These are phyloP conservation scores for Paelopatides confundens DNA, from an alignment of 53 echinoderm and acorn worm genomes.

Conservation along the genomic window DNA sequence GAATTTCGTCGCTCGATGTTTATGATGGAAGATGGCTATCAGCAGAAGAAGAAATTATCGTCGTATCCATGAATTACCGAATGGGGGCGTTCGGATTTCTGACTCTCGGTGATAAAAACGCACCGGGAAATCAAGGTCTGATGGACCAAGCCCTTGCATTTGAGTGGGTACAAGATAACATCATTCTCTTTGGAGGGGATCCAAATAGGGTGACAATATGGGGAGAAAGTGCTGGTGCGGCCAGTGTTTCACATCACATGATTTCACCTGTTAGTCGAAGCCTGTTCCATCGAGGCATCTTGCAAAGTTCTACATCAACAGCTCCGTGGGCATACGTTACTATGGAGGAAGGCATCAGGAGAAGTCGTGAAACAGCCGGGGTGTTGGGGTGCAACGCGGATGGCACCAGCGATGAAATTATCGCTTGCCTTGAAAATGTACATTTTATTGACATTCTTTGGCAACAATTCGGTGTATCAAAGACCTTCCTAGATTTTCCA, in stretches of 20 bases:
- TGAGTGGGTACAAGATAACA: slow-evolving; percentile 95
- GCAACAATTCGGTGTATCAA: slow-evolving; percentile 49
- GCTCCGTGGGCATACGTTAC: slow-evolving; percentile 87
- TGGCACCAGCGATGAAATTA: slow-evolving; percentile 55
- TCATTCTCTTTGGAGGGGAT: slow-evolving; percentile 81
- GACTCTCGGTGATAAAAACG: slow-evolving; percentile 65
- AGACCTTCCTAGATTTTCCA: slow-evolving; percentile 71
- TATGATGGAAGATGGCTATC: slow-evolving; percentile 87
- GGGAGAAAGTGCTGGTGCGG: slow-evolving; percentile 95
- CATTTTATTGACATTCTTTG: slow-evolving; percentile 53
- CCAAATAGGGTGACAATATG: slow-evolving; percentile 88
- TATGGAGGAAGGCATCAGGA: slow-evolving; percentile 72
- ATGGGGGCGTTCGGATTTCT: slow-evolving; percentile 86
- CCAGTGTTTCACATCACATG: slow-evolving; percentile 83
- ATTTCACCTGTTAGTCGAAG: slow-evolving; percentile 76
- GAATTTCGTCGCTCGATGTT: slow-evolving; percentile 89
- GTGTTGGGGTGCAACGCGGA: slow-evolving; percentile 57
- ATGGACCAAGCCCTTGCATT: slow-evolving; percentile 84
- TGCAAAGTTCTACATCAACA: slow-evolving; percentile 79
- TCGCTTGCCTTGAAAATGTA: slow-evolving; percentile 67
- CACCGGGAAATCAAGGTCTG: slow-evolving; percentile 90
- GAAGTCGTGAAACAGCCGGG: slow-evolving; percentile 68
- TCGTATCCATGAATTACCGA: slow-evolving; percentile 95
- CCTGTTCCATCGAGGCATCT: slow-evolving; percentile 80
- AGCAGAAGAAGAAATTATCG: slow-evolving; percentile 83